A percentile compares a stretch with the other conserved stretches of the same genome.
These are phyloP conservation scores for Lutraria lutraria DNA, from an alignment of 2,888 invertebrate species.

Conservation along the genomic window DNA sequence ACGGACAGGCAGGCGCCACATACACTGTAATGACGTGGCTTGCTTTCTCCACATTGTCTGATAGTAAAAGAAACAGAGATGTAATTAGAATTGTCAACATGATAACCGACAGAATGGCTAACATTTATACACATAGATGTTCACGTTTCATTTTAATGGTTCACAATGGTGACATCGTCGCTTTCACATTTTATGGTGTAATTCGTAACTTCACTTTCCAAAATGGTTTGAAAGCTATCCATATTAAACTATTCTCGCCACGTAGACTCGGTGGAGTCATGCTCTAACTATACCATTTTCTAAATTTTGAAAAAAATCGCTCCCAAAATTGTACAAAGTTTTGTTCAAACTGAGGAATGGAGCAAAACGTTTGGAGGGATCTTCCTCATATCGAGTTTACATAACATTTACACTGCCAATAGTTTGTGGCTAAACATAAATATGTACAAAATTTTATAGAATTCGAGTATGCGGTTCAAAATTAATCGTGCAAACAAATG, in stretches of 20 bases:
- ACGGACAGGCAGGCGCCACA: conserved; percentile 64
- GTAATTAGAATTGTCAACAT: conserved; percentile 54
- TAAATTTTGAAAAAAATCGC: conserved; percentile 53
- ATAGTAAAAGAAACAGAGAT: conserved; percentile 56
- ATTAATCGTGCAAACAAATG: too few species aligned
- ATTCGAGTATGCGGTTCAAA: too few species aligned
- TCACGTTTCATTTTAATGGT: conserved; percentile 56
- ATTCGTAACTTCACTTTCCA: conserved; percentile 48
- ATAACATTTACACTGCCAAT: too few species aligned
- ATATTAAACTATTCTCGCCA: conserved; percentile 46
- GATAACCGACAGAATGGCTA: conserved; percentile 52
- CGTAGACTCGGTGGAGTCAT: too few species aligned
- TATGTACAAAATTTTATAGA: too few species aligned
- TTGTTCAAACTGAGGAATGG: too few species aligned
- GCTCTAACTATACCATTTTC: too few species aligned
- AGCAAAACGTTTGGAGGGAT: too few species aligned
- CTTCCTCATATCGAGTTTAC: too few species aligned
- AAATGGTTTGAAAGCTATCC: conserved; percentile 41
- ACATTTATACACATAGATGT: conserved; percentile 45
- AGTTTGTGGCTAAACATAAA: too few species aligned
- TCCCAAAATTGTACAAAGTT: too few species aligned
- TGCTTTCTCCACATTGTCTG: conserved; percentile 58
- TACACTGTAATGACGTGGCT: conserved; percentile 61
- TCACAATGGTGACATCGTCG: conserved; percentile 42
- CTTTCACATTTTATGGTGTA: not conserved